phyloP scores from a whole-genome alignment of 1,140 invertebrate species.

The Drosophila insularis region DNA sequence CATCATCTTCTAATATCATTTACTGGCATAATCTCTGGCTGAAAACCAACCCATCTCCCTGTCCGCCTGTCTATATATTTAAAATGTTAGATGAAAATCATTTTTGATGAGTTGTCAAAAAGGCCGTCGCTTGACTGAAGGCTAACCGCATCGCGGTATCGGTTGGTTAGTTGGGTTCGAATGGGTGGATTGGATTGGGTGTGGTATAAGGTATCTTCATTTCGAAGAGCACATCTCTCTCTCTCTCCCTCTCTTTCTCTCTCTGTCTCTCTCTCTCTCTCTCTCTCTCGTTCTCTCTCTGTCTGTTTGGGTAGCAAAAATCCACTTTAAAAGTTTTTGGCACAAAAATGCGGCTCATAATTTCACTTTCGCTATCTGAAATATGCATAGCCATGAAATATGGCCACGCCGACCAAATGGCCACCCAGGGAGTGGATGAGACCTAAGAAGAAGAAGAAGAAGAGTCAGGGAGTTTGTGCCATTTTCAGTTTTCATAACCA shows the following conservation, averaged over 20 bases:
- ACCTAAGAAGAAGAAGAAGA: neutral
- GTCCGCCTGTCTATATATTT: neutral
- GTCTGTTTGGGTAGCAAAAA: conserved; percentile 22
- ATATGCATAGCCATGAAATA: conserved; percentile 54
- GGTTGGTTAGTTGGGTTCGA: neutral
- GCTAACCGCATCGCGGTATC: conserved; percentile 15
- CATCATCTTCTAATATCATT: conserved; percentile 48
- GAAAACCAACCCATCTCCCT: neutral
- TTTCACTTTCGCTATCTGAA: conserved; percentile 68
- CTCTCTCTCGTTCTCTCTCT: too few species aligned
- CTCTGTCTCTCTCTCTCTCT: too few species aligned
- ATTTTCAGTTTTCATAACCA: conserved; percentile 48
- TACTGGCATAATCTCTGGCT: conserved; percentile 42
- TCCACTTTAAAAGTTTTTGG: conserved; percentile 53
- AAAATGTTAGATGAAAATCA: conserved; percentile 52
- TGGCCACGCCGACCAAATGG: conserved; percentile 55
- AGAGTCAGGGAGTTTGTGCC: conserved; percentile 26
- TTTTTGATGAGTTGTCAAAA: conserved; percentile 60
- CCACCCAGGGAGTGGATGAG: conserved; percentile 38
- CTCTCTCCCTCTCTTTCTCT: too few species aligned
- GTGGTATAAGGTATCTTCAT: neutral
- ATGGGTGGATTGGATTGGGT: neutral
- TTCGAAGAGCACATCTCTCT: too few species aligned
- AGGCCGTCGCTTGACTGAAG: conserved; percentile 38
- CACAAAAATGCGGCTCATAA: conserved; percentile 67